Base-by-base conservation (phyloP, 2,888 invertebrate species). In the Dryobotodes eremita region DNA sequence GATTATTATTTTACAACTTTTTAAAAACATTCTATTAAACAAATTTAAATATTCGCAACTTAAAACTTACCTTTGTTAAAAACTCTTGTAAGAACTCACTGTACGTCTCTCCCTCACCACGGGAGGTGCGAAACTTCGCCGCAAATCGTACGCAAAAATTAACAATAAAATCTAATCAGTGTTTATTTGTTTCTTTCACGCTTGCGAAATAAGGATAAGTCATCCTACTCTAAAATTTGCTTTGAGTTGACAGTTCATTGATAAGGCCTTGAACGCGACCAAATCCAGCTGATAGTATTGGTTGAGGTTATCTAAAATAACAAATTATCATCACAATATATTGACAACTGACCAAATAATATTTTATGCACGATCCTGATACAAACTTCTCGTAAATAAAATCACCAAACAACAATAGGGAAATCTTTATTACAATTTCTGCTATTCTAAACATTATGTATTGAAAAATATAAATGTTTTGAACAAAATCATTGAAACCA, bases 261-360 rank as follows among this genome's bases (percentile, higher is more conserved):
- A 86, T 78, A 31, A 64, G 36, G 6, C 61, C 57, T 73, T 75
- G 88, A 88, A 88, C 75, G 84, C 86, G 57, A 66, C 57, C 26
- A 65, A 78, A 68, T 46, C 69, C 75, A 68, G 61, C 70, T 79
- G 75, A 68, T 66, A 26, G 0, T 36, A 15, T 59, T 11, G 1
- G n/a, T n/a, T n/a, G n/a, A n/a, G n/a, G n/a, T n/a, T n/a, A n/a
- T n/a, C n/a, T n/a, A n/a, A n/a, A n/a, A n/a, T n/a, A n/a, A n/a
- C n/a, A n/a, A n/a, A n/a, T n/a, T n/a, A n/a, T n/a, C n/a, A n/a
- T n/a, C n/a, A n/a, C n/a, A n/a, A n/a, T n/a, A n/a, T n/a, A n/a
- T n/a, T 20, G 1, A 36, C 7, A 48, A 23, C 5, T 10, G 3
- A 50, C 0, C 31, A 17, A 31, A 62, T 15, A 0, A 42, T 42